Evolutionary conservation across 2,888 invertebrate species (phyloP), one percentile per base, ranked within the genome.

Genomic region (Trichopria drosophilae): DNA sequence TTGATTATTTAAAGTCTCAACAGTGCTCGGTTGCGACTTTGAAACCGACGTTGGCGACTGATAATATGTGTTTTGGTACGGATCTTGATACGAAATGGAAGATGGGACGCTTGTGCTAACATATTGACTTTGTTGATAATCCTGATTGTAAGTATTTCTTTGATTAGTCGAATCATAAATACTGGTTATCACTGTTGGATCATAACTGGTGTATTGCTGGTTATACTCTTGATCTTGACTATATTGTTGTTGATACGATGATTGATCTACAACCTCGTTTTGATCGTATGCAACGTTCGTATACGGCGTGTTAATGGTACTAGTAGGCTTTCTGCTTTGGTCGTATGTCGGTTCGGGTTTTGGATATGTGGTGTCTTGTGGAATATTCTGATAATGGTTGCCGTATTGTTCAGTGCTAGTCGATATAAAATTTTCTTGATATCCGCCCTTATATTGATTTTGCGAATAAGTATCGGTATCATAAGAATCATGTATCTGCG

Each of bases 361-460:
- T 32, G 69, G 65, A 69, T 71, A 71, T 62, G 68, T 67, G 57
- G 55, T 62, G 24, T 57, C 51, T 37, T 57, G 58, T 57, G 61
- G 59, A 48, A 58, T 36, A 29, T 71, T 65, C 44, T 66, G 59
- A 60, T 69, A 68, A 49, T 61, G 43, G 46, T 64, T 63, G 43
- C 63, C 60, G 57, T 67, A 69, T 45, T 58, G 54, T 48, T 62
- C 51, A 19, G 51, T 50, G 23, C 59, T 64, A 24, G 63, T 44
- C 32, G 61, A 59, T 41, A 39, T 41, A 40, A 61, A 65, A 47
- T 58, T 26, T 35, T 43, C 28, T 51, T 61, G 60, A 42, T 62
- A 61, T 46, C 53, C 60, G 37, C 65, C 61, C 50, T 64, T 61
- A 50, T 63, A 67, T 41, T 61, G 59, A 44, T 65, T 63, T n/a